Evolutionary conservation across 2,113 vertebrate genomes (phyloP).

Genomic region (Tachuris rubrigastra): DNA sequence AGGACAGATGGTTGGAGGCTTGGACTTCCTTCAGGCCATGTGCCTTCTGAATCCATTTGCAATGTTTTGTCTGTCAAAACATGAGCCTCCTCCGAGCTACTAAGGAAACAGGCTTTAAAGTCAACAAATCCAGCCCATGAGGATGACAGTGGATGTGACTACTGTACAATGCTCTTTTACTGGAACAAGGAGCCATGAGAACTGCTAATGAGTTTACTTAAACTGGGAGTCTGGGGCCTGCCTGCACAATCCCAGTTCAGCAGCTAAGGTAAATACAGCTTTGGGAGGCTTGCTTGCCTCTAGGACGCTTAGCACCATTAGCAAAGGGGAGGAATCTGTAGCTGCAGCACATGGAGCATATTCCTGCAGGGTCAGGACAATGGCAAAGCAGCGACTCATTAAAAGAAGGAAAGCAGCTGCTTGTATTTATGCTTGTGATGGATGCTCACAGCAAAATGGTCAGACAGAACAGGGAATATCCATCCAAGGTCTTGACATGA

Average conservation of each 20-base stretch:
- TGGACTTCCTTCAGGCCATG: slow-evolving; percentile 12
- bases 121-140: background rate
- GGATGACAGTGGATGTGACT: background rate
- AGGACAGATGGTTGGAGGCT: slow-evolving; percentile 5
- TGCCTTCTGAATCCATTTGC: slow-evolving; percentile 8
- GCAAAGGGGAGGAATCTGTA: slow-evolving; percentile 13
- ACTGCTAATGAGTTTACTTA: slow-evolving; percentile 18
- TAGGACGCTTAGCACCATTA: background rate
- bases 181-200: background rate
- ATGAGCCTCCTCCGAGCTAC: background rate
- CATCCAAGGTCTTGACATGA: slow-evolving; percentile 61
- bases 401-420: slow-evolving; percentile 44
- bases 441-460: slow-evolving; percentile 50
- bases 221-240: background rate
- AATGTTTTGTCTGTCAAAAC: slow-evolving; percentile 37
- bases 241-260: background rate
- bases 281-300: background rate
- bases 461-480: slow-evolving; percentile 43
- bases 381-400: background rate
- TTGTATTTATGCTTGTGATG: slow-evolving; percentile 44
- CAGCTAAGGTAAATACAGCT: slow-evolving; percentile 26
- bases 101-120: slow-evolving; percentile 27
- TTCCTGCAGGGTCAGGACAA: slow-evolving; percentile 27
- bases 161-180: background rate
- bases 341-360: background rate